Conservation (phyloP, 2,113 vertebrate genomes). For the Rhea americana region DNA sequence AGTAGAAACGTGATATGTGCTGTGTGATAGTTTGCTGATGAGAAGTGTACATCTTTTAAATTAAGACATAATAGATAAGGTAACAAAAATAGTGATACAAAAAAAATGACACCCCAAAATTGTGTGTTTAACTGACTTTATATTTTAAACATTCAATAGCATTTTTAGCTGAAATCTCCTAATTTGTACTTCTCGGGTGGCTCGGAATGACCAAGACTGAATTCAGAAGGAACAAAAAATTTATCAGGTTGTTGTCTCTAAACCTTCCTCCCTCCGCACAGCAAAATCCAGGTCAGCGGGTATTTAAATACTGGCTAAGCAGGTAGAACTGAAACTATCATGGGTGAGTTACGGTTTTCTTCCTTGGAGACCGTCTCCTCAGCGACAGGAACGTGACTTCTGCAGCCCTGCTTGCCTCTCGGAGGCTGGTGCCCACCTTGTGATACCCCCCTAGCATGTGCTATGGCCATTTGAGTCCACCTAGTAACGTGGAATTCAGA, state of each 20-base stretch:
- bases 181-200: background rate
- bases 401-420: accelerated
- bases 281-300: background rate
- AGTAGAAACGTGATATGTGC: background rate
- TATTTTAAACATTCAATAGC: accelerated
- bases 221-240: background rate
- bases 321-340: background rate
- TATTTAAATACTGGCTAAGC: background rate
- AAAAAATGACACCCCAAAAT: background rate
- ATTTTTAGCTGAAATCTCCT: background rate
- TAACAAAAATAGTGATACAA: background rate
- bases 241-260: background rate
- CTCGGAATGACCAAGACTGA: background rate
- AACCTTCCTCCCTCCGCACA: accelerated
- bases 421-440: background rate
- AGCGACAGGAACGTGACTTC: background rate
- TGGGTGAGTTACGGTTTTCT: background rate
- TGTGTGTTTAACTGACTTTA: background rate
- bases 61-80: background rate
- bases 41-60: background rate
- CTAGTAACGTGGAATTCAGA: background rate
- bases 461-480: background rate
- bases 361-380: background rate
- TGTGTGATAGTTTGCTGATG: background rate
- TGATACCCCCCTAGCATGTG: accelerated